A percentile compares a stretch with the other conserved stretches of the same genome.
Evolutionary conservation across 2,888 invertebrate genomes (phyloP).

Genomic region (Morpho deidamia): DNA sequence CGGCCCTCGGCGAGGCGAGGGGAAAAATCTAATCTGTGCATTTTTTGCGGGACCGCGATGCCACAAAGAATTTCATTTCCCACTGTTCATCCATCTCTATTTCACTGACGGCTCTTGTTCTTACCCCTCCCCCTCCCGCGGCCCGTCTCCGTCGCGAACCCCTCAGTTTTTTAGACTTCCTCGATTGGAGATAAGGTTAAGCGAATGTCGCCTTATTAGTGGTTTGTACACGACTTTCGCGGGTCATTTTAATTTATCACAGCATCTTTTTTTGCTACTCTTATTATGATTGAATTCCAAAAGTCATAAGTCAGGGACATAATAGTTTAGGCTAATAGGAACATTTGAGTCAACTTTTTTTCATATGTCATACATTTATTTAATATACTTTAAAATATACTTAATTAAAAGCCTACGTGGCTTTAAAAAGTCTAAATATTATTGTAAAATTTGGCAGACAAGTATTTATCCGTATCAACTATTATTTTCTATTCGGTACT

Average conservation of each 20-base stretch:
- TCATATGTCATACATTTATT: too few species aligned
- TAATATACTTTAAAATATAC: too few species aligned
- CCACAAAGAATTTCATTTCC: slow-evolving; percentile 80
- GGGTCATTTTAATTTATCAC: slow-evolving; percentile 58
- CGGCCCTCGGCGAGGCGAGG: slow-evolving; percentile 68
- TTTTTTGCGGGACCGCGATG: slow-evolving; percentile 79
- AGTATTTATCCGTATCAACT: too few species aligned
- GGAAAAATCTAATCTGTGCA: slow-evolving; percentile 80
- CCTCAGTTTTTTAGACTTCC: slow-evolving; percentile 71
- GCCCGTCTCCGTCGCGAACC: slow-evolving; percentile 34
- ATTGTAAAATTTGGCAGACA: too few species aligned
- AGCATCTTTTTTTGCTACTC: slow-evolving; percentile 26
- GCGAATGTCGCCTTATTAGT: slow-evolving; percentile 71
- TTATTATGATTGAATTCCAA: slow-evolving; percentile 31
- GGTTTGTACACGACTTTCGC: slow-evolving; percentile 61
- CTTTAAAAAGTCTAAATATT: too few species aligned
- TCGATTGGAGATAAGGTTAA: slow-evolving; percentile 76
- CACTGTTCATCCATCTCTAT: slow-evolving; percentile 80
- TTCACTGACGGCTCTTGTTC: slow-evolving; percentile 79
- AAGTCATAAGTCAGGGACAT: background rate
- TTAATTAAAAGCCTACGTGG: too few species aligned
- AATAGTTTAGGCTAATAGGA: too few species aligned
- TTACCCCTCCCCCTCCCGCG: slow-evolving; percentile 50
- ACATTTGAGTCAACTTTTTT: too few species aligned
- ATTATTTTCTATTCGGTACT: too few species aligned